Base-by-base conservation (phyloP, 2,797 vertebrate species). In the Dipus sagitta region DNA sequence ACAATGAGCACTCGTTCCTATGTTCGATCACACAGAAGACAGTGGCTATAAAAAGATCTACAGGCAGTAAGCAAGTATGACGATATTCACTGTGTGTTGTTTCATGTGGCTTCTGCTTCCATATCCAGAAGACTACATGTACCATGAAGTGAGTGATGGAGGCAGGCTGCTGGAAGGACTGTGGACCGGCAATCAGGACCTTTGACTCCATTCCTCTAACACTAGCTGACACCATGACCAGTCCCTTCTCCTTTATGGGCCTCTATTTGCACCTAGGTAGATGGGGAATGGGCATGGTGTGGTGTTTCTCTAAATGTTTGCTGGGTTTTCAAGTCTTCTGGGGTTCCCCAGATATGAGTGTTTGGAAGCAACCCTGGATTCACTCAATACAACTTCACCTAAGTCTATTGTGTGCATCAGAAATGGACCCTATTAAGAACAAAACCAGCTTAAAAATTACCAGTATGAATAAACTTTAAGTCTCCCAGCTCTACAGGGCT, bases 381-480 rank as follows among this genome's bases (percentile, higher is more conserved):
- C 30, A 78, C 42, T 18, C 47, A 81, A 10, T 58, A 30, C 65
- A 72, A 12, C 4, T 64, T 72, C 9, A 84, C n/a, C 47, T 47
- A 47, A 34, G 52, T 60, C 47, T 90, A 28, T 17, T 86, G 65
- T 64, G 72, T 34, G 47, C 11, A 26, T 0, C 88, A 30, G 24
- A 76, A 94, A 84, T 74, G 32, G 28, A 2, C 15, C 38, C 20
- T 21, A 1, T 23, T 64, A 86, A 94, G 76, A 90, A 78, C 9
- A 86, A 86, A 92, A 54, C 17, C 65, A 21, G 23, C 78, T 80
- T 88, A 86, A 86, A 92, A 80, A 67, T 34, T 6, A 54, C 26
- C 7, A 52, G 12, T 0, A 4, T 77, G 18, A 58, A 79, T 70
- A 60, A 80, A 77, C 9, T 17, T 76, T 60, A 79, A 76, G 6